Percentiles rank a stretch among this genome's conserved stretches.
These are phyloP conservation scores for Sminthopsis crassicaudata DNA, from an alignment of 2,113 vertebrate genomes.

Conservation along the genomic window DNA sequence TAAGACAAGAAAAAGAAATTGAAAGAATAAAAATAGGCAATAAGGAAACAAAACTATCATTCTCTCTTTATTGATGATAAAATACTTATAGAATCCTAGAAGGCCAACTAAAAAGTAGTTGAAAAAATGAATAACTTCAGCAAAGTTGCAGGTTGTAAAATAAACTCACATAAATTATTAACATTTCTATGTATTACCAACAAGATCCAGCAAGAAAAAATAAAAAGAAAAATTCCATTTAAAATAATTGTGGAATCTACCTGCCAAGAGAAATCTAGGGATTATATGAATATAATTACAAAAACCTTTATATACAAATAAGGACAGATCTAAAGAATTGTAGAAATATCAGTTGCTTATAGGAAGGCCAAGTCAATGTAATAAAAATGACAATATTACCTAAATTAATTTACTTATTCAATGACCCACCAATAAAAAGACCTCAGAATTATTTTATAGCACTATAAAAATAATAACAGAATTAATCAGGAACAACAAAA, in stretches of 20 bases:
- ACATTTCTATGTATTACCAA: background rate
- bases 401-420: background rate
- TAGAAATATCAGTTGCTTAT: background rate
- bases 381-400: background rate
- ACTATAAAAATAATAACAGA: background rate
- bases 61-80: background rate
- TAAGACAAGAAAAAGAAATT: background rate
- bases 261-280: background rate
- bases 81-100: background rate
- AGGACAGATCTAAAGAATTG: background rate
- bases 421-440: background rate
- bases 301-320: background rate
- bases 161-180: background rate
- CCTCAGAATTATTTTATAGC: background rate
- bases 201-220: background rate
- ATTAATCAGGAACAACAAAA: background rate
- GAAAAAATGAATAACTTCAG: background rate
- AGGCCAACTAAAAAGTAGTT: background rate
- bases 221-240: background rate
- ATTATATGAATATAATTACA: background rate
- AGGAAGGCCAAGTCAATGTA: background rate
- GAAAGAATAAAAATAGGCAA: background rate
- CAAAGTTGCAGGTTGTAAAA: background rate
- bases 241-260: background rate
- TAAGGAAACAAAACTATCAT: background rate